These are phyloP conservation scores for Plusia festucae DNA, from an alignment of 2,888 invertebrate species.

Conservation along the genomic window DNA sequence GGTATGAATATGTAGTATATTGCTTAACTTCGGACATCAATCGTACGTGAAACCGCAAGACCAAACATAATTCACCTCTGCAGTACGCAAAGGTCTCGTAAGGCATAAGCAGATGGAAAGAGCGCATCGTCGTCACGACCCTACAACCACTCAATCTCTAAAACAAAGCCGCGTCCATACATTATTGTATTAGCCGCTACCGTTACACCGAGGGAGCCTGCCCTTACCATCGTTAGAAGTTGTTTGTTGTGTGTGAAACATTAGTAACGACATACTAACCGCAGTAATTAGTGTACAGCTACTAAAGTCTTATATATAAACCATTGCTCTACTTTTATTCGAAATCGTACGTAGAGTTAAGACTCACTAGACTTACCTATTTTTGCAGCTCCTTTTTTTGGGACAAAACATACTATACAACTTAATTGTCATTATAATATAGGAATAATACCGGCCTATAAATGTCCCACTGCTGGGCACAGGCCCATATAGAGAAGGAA, in stretches of 20 bases:
- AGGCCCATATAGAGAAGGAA: too few species aligned
- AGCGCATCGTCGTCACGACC: constrained; percentile 80
- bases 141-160: constrained; percentile 84
- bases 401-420: too few species aligned
- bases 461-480: too few species aligned
- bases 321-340: background rate
- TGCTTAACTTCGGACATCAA: constrained; percentile 43
- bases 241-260: constrained; percentile 24
- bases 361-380: background rate
- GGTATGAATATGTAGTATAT: constrained; percentile 27
- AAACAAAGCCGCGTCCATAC: constrained; percentile 84
- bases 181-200: constrained; percentile 83
- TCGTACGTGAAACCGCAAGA: constrained; percentile 62
- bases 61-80: constrained; percentile 66
- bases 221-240: constrained; percentile 65
- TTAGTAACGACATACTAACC: constrained; percentile 25
- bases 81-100: constrained; percentile 65
- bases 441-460: too few species aligned
- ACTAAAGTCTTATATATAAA: constrained; percentile 20
- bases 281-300: constrained; percentile 13
- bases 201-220: constrained; percentile 72
- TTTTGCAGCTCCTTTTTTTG: background rate
- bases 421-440: too few species aligned
- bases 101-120: constrained; percentile 63
- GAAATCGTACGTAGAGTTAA: background rate